These are phyloP conservation scores for Tauraco hartlaubi DNA, from an alignment of 2,797 vertebrate species.

Conservation along the genomic window DNA sequence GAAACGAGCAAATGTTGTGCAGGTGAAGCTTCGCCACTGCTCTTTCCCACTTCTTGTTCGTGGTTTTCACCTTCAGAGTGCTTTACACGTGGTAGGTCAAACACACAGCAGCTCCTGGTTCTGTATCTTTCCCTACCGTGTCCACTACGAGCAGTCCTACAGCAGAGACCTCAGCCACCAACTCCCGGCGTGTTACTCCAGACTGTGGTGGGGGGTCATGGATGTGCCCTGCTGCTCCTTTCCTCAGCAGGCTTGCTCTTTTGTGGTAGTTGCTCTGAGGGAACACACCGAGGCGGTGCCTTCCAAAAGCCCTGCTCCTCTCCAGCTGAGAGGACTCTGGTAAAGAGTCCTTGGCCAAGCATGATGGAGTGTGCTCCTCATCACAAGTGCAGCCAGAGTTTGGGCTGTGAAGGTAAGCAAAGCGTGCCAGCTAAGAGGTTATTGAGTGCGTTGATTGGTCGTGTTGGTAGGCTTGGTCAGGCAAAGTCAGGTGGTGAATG, in stretches of 20 bases:
- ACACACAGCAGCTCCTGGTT: neutral
- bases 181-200: accelerated
- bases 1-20: neutral
- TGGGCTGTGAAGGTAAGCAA: neutral
- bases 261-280: neutral
- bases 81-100: neutral
- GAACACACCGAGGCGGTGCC: neutral
- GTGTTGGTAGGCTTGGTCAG: neutral
- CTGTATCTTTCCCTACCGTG: neutral
- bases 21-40: neutral
- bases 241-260: neutral
- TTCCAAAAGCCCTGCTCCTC: neutral
- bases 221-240: neutral
- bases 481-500: neutral
- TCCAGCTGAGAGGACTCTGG: neutral
- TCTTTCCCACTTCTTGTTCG: neutral
- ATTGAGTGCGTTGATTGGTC: neutral
- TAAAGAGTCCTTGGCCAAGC: neutral
- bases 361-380: neutral
- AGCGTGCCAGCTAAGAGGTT: neutral
- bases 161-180: neutral
- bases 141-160: neutral
- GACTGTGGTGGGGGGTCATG: accelerated
- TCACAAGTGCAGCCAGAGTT: neutral
- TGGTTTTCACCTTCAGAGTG: neutral